Base-by-base conservation (phyloP, 2,888 invertebrate species). In the Heteromyza rotundicornis region DNA sequence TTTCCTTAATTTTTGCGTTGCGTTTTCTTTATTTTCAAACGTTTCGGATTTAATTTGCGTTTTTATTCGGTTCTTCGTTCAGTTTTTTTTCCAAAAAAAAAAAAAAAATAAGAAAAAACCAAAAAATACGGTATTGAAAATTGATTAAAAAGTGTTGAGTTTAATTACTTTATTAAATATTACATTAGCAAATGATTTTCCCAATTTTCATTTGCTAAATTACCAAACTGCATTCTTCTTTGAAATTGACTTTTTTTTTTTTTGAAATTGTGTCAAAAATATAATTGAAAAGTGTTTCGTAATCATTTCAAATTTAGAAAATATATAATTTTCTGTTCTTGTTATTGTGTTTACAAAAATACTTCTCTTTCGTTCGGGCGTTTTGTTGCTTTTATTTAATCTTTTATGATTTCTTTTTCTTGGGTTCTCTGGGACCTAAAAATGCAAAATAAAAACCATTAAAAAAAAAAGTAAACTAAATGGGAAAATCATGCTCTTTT, bases 1-100 rank as follows among this genome's bases (percentile, higher is more conserved):
- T 77, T 78, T 74, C 78, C 77, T 80, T 81, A 76, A 56, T 75
- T 73, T 71, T n/a, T n/a, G n/a, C 68, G 65, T 65, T 75, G 66
- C 60, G 65, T 65, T 73, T 77, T 63, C 60, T 73, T 72, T 67
- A 64, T 58, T 74, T 72, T 66, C 67, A 65, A 54, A 51, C 62
- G 60, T 67, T 63, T 64, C 58, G 60, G 14, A 57, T 72, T 60
- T 24, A 40, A 27, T 63, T 63, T 56, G 54, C 50, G 35, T 57
- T 52, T 23, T 53, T 51, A 22, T 62, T 62, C 62, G 40, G 35
- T 62, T 68, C 60, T 59, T 59, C 35, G 57, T 57, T 57, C 36
- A 36, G 20, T 56, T 27, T 27, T 40, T 40, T 10, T n/a, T 40
- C 14, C 19, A 47, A 47, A 47, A 47, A n/a, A n/a, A 47, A 47